Conservation (phyloP, 2,113 vertebrate genomes). For the Hippolais icterina region DNA sequence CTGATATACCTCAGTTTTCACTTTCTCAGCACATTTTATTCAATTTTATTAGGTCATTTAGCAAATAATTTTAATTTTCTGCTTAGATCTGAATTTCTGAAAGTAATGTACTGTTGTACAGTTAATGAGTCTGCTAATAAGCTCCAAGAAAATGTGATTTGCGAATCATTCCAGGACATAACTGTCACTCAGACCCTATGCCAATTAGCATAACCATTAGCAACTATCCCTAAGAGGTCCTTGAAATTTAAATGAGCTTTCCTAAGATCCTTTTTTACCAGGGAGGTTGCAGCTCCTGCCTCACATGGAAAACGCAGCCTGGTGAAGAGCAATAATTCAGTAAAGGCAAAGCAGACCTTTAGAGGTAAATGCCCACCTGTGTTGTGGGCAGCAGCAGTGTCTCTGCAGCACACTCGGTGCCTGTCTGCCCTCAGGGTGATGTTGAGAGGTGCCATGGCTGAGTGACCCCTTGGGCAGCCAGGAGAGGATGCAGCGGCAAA, state of each 20-base stretch:
- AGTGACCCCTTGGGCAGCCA: neutral
- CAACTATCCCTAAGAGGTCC: constrained; percentile 66
- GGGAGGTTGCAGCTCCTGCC: neutral
- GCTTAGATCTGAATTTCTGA: constrained; percentile 81
- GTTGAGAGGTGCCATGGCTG: neutral
- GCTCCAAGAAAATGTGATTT: constrained; percentile 77
- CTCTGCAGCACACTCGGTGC: neutral
- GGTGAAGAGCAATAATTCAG: constrained; percentile 16
- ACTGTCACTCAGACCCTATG: constrained; percentile 75
- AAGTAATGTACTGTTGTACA: constrained; percentile 80
- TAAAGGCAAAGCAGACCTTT: constrained; percentile 5
- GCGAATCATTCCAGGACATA: constrained; percentile 72
- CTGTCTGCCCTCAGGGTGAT: neutral
- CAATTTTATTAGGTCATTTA: constrained; percentile 81
- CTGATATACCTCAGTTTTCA: constrained; percentile 59
- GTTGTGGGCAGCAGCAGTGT: neutral
- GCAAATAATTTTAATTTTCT: constrained; percentile 85
- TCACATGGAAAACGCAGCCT: neutral
- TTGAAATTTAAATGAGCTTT: constrained; percentile 72
- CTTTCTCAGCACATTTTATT: constrained; percentile 77
- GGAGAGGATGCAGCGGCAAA: neutral
- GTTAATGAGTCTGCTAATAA: constrained; percentile 81
- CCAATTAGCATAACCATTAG: constrained; percentile 71
- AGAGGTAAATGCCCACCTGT: neutral
- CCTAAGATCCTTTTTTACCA: constrained; percentile 42